Conservation (phyloP, 2,113 vertebrate genomes). For the Diadophis punctatus region DNA sequence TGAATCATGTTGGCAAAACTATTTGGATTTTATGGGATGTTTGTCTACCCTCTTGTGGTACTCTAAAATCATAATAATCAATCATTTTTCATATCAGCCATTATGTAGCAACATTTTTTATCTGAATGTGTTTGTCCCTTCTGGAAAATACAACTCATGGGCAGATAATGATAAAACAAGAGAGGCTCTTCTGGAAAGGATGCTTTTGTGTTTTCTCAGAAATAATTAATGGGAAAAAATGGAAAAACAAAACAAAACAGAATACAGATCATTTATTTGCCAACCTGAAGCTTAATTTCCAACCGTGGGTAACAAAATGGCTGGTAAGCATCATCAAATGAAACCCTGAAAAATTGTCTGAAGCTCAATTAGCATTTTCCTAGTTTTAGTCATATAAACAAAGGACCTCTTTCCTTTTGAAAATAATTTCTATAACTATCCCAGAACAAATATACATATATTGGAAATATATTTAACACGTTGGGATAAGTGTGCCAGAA, state of each 20-base stretch:
- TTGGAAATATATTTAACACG: background rate
- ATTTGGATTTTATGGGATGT: slow-evolving; percentile 5
- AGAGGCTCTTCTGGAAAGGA: fast-evolving
- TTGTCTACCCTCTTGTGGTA: background rate
- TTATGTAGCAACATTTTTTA: background rate
- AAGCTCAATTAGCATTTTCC: background rate
- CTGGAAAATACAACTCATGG: background rate
- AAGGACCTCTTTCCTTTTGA: background rate
- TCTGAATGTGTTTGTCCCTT: background rate
- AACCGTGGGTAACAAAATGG: background rate
- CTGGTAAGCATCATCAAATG: background rate
- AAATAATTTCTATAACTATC: background rate
- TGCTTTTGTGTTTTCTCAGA: background rate
- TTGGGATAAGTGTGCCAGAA: background rate
- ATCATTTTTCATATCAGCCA: slow-evolving; percentile 23
- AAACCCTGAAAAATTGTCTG: background rate
- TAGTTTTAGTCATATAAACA: background rate
- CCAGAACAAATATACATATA: background rate
- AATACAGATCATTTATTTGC: background rate
- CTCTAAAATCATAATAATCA: background rate
- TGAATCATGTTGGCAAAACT: background rate
- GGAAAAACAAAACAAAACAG: background rate
- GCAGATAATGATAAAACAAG: background rate
- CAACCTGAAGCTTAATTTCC: background rate
- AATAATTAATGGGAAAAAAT: background rate